phyloP scores from a whole-genome alignment of 2,113 vertebrate genomes.

The human (Homo sapiens) region DNA sequence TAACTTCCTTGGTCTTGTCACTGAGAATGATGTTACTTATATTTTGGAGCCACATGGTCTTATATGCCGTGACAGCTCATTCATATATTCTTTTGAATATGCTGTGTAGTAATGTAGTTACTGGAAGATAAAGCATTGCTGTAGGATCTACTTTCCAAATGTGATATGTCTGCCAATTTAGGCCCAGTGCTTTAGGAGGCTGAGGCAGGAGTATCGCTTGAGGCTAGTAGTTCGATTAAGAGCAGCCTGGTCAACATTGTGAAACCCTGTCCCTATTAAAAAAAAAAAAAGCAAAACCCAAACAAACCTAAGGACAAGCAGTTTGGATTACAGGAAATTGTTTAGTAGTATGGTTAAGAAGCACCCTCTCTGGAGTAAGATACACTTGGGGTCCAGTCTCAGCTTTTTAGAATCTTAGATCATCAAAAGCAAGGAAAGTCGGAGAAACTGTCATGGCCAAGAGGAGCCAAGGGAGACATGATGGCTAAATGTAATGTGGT shows the following conservation, averaged over 20 bases:
- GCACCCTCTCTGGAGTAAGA: background rate
- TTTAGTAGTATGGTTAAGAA: slow-evolving; percentile 6
- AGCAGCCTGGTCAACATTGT: too few species aligned
- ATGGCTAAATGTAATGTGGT: background rate
- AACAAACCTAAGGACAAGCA: background rate
- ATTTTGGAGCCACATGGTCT: background rate
- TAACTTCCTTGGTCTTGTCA: background rate
- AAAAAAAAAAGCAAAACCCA: too few species aligned
- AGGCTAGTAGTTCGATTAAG: too few species aligned
- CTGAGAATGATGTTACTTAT: background rate
- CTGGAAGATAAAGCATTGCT: background rate
- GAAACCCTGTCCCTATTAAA: too few species aligned
- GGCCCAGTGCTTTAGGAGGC: background rate
- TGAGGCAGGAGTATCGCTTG: too few species aligned
- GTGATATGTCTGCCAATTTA: background rate
- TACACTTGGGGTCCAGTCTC: background rate
- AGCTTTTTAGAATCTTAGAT: slow-evolving; percentile 25
- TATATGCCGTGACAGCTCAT: background rate
- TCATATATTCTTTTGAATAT: slow-evolving; percentile 7
- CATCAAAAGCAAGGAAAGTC: background rate
- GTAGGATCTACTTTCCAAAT: background rate
- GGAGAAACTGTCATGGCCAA: background rate
- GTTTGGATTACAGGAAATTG: background rate
- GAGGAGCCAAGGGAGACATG: background rate
- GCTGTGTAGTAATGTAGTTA: background rate